Evolutionary conservation across 2,888 invertebrate species (phyloP).

Genomic region (Auanema sp.): DNA sequence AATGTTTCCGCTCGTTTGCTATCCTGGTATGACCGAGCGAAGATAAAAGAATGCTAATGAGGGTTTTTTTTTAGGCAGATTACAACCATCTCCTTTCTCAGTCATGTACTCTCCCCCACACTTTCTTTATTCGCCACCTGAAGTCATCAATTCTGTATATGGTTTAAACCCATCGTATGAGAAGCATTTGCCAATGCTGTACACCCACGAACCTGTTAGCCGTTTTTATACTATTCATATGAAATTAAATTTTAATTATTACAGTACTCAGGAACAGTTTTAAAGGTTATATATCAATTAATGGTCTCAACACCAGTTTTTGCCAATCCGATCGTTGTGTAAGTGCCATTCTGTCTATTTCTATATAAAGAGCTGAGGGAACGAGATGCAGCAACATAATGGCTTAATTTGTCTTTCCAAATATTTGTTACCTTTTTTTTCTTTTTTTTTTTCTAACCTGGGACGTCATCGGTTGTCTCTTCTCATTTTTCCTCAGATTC

Average conservation of each 20-base stretch:
- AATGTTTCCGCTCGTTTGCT: conserved; percentile 46
- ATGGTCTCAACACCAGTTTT: conserved; percentile 51
- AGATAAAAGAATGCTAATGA: neutral
- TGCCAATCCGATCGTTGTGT: conserved; percentile 31
- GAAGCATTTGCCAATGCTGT: conserved; percentile 40
- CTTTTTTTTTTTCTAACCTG: neutral
- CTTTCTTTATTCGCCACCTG: conserved; percentile 45
- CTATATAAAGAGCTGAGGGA: too few relatives aligned
- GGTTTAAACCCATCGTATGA: conserved; percentile 37
- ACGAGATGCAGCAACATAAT: too few relatives aligned
- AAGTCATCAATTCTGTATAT: conserved; percentile 38
- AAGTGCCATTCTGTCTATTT: conserved; percentile 17
- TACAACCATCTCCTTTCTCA: conserved; percentile 48
- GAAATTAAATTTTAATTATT: conserved; percentile 16
- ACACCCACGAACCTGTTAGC: conserved; percentile 46
- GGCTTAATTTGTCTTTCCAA: too few relatives aligned
- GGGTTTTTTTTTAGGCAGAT: conserved; percentile 31
- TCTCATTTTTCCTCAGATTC: too few relatives aligned
- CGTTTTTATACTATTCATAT: neutral
- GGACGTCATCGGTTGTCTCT: too few relatives aligned
- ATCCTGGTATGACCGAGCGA: conserved; percentile 26
- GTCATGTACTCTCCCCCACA: conserved; percentile 56
- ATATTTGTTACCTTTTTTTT: conserved; percentile 2
- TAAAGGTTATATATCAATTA: conserved; percentile 41
- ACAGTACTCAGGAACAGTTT: conserved; percentile 47